Evolutionary conservation across 2,113 vertebrate genomes (phyloP).

Genomic region (Oncorhynchus mykiss): DNA sequence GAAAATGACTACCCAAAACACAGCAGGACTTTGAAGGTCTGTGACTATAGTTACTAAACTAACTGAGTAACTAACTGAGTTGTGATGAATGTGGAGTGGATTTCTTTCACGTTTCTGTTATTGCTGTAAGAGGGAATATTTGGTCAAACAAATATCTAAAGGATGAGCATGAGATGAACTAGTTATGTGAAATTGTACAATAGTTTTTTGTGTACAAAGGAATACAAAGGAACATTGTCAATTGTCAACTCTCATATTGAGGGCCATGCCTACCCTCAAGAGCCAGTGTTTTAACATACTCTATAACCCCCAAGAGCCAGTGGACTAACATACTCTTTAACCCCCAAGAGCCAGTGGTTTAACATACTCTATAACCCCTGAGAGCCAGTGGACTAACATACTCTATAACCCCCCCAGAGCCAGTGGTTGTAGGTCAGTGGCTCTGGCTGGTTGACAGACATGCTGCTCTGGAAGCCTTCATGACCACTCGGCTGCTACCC

Average conservation of each 20-base stretch:
- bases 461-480: slow-evolving; percentile 43
- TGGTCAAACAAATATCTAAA: background rate
- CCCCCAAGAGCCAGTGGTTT: too few relatives aligned
- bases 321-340: too few relatives aligned
- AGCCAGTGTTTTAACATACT: too few relatives aligned
- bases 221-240: background rate
- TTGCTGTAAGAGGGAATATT: background rate
- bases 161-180: background rate
- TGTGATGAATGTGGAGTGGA: too few relatives aligned
- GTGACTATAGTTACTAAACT: background rate
- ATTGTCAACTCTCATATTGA: background rate
- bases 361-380: too few relatives aligned
- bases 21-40: background rate
- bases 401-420: too few relatives aligned
- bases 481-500: slow-evolving; percentile 23
- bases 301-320: too few relatives aligned
- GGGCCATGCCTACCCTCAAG: too few relatives aligned
- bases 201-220: background rate
- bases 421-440: too few relatives aligned
- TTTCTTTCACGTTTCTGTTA: background rate
- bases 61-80: too few relatives aligned
- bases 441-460: slow-evolving; percentile 39
- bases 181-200: background rate
- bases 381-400: too few relatives aligned
- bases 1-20: slow-evolving; percentile 3